These are phyloP conservation scores for Agonopterix arenella DNA, from an alignment of 2,888 invertebrate species.

Conservation along the genomic window DNA sequence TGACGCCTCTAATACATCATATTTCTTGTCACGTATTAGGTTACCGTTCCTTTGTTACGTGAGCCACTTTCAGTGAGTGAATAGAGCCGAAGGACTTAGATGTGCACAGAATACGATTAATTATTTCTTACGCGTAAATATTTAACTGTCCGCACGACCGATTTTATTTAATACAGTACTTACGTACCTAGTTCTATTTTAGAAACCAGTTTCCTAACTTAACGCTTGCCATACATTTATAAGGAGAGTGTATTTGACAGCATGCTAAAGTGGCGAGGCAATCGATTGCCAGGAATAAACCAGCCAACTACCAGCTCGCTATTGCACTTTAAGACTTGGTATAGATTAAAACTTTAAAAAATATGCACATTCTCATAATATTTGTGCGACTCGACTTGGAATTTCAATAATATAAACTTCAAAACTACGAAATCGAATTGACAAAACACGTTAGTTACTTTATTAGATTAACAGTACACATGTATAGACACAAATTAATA, in stretches of 20 bases:
- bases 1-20: constrained; percentile 57
- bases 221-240: constrained; percentile 3
- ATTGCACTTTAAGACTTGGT: too few relatives aligned
- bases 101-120: constrained; percentile 71
- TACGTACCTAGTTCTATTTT: constrained; percentile 1
- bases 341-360: too few relatives aligned
- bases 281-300: constrained; percentile 6
- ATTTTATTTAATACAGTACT: background rate
- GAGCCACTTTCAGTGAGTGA: constrained; percentile 71
- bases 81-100: constrained; percentile 52
- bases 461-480: too few relatives aligned
- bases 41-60: constrained; percentile 74
- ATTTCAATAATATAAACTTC: too few relatives aligned
- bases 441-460: too few relatives aligned
- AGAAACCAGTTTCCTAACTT: background rate
- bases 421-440: too few relatives aligned
- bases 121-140: constrained; percentile 54
- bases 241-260: background rate
- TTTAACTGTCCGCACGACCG: constrained; percentile 13
- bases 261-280: background rate
- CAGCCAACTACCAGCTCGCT: background rate
- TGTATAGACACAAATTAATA: too few relatives aligned
- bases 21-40: constrained; percentile 71
- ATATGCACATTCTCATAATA: too few relatives aligned
- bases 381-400: too few relatives aligned